Evolutionary conservation across 1,140 invertebrate genomes (phyloP).

Genomic region (Lanistes nyassanus): DNA sequence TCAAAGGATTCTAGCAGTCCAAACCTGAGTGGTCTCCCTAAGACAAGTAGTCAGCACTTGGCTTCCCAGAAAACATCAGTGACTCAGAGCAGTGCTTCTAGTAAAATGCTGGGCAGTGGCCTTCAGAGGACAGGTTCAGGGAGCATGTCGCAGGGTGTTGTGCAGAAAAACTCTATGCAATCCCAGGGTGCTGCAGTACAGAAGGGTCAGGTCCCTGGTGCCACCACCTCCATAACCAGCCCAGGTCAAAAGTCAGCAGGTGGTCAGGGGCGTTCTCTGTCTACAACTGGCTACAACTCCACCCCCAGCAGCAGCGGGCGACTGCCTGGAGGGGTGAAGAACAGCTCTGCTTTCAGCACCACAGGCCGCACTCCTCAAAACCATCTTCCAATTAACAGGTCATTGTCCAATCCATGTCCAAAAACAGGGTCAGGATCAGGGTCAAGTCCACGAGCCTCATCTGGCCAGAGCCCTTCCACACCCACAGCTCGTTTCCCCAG

Average conservation of each 20-base stretch:
- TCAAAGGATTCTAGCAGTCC: not conserved
- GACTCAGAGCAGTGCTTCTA: not conserved
- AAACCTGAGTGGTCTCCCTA: not conserved
- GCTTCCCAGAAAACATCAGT: constrained; percentile 4
- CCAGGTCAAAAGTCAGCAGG: constrained; percentile 8
- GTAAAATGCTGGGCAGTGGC: not conserved
- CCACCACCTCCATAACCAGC: too few relatives aligned
- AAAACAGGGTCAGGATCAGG: not conserved
- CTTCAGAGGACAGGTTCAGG: not conserved
- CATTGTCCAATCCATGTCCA: constrained; percentile 7
- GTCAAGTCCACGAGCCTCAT: constrained; percentile 3
- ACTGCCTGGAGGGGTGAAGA: not conserved
- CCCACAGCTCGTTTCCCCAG: constrained; percentile 8
- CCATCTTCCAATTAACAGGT: constrained; percentile 22
- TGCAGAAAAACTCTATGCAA: constrained; percentile 11
- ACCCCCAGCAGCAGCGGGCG: not conserved
- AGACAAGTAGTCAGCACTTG: not conserved
- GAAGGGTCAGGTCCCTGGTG: too few relatives aligned
- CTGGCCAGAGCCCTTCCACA: constrained; percentile 16
- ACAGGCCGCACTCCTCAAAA: constrained; percentile 13
- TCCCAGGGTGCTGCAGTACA: too few relatives aligned
- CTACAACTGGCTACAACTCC: not conserved
- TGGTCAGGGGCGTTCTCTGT: constrained; percentile 1
- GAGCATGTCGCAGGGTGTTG: constrained; percentile 2
- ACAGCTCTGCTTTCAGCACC: constrained; percentile 10